Conservation (phyloP, 2,113 vertebrate species). For the Cnemophilus loriae region DNA sequence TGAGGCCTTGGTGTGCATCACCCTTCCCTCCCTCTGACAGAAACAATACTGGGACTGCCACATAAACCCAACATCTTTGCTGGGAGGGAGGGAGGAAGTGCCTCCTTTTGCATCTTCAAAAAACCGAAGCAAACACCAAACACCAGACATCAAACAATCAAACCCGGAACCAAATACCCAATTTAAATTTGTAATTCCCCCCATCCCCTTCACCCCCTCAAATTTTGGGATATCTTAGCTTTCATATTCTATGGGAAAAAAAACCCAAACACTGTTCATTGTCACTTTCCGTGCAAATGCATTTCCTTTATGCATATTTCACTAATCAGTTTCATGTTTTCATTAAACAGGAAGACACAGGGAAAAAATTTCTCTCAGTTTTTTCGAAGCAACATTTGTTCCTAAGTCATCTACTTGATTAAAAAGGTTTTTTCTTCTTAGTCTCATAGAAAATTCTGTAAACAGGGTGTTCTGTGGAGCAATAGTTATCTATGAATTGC, state of each 20-base stretch:
- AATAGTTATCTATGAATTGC: neutral
- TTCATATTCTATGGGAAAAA: neutral
- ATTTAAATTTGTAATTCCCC: neutral
- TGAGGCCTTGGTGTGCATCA: rapidly evolving
- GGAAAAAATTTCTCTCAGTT: neutral
- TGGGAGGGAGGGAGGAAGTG: neutral
- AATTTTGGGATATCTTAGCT: neutral
- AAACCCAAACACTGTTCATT: neutral
- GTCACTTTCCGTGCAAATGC: neutral
- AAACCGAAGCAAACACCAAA: neutral
- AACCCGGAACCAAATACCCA: rapidly evolving
- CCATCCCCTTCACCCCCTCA: rapidly evolving
- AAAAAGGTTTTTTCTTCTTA: neutral
- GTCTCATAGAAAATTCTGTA: neutral
- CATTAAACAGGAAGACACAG: neutral
- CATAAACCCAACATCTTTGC: neutral
- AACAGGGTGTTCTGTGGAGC: neutral
- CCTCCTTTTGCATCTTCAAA: neutral
- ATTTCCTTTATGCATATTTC: neutral
- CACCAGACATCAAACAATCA: neutral
- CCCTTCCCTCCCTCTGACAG: neutral
- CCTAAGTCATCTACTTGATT: neutral
- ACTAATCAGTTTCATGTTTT: neutral
- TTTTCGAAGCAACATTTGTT: neutral
- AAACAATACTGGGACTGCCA: neutral